Evolutionary conservation across 1,140 invertebrate genomes (phyloP).

Genomic region (Neotoxoptera formosana): DNA sequence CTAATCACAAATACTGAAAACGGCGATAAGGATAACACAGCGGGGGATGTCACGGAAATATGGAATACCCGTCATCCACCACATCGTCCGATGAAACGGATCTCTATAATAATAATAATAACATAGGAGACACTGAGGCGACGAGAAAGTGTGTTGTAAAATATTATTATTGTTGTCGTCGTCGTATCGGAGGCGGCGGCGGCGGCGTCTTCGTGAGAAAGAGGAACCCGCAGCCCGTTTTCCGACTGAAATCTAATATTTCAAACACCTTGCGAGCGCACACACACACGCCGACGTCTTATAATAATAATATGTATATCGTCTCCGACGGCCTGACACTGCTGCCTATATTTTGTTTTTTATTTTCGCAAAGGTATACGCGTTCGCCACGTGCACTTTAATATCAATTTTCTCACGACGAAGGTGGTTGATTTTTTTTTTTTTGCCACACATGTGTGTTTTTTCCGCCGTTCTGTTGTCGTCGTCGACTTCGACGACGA

Average conservation of each 20-base stretch:
- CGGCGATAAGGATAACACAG: no score
- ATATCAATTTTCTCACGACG: neutral
- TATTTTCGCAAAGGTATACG: neutral
- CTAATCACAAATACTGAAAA: no score
- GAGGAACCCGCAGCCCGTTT: slow-evolving; percentile 1
- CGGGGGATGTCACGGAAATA: no score
- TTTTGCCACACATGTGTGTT: neutral
- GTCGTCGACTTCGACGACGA: neutral
- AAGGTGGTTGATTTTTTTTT: neutral
- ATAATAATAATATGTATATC: slow-evolving; percentile 2
- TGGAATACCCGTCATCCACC: no score
- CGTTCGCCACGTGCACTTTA: neutral
- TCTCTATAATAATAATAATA: no score
- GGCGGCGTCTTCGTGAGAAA: neutral
- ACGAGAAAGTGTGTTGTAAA: neutral
- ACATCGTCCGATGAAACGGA: no score
- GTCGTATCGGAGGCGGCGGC: neutral
- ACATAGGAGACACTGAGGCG: neutral
- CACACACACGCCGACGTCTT: neutral
- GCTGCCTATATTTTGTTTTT: no score
- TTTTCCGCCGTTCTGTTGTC: neutral
- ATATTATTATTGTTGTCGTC: neutral
- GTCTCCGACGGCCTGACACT: neutral
- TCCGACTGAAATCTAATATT: slow-evolving; percentile 13
- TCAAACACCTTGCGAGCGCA: neutral